Evolutionary conservation across 2,888 invertebrate species (phyloP).

Genomic region (Labia minor): DNA sequence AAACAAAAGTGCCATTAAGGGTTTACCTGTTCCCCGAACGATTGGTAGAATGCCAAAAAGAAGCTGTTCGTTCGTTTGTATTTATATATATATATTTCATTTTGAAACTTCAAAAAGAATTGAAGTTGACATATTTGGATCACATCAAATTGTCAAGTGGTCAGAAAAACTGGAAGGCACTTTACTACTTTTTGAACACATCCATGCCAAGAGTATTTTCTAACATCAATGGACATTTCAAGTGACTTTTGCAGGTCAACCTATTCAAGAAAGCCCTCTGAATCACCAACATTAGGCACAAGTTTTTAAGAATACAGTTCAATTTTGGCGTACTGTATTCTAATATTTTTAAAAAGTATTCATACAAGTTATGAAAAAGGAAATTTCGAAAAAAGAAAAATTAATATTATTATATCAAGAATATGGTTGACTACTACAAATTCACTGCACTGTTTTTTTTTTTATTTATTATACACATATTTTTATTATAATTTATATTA

Average conservation of each 20-base stretch:
- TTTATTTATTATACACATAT: constrained; percentile 36
- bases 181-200: constrained; percentile 62
- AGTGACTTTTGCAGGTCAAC: constrained; percentile 28
- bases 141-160: constrained; percentile 35
- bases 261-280: constrained; percentile 26
- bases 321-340: constrained; percentile 25
- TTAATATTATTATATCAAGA: constrained; percentile 29
- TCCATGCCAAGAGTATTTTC: constrained; percentile 33
- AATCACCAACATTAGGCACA: constrained; percentile 26
- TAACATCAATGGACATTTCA: constrained; percentile 27
- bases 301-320: constrained; percentile 27
- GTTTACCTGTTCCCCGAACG: constrained; percentile 13
- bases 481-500: constrained; percentile 14
- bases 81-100: too few relatives aligned
- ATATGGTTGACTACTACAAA: constrained; percentile 28
- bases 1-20: constrained; percentile 9
- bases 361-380: constrained; percentile 17
- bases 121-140: constrained; percentile 33
- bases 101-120: constrained; percentile 32
- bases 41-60: constrained; percentile 1
- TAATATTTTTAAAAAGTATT: constrained; percentile 26
- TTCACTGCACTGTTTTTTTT: constrained; percentile 30
- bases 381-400: too few relatives aligned
- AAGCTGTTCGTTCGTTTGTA: neutral
- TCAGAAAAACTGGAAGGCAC: constrained; percentile 55